phyloP scores from a whole-genome alignment of 2,113 vertebrate species.

The human region GRCh38 chr7:69589001-69589500 shows the following conservation, averaged over 20 bases:
- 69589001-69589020: slow-evolving; percentile 51
- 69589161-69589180: slow-evolving; percentile 25
- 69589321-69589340: slow-evolving; percentile 64
- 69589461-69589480: slow-evolving; percentile 67
- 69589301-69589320: slow-evolving; percentile 71
- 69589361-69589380: slow-evolving; percentile 78
- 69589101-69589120: slow-evolving; percentile 58
- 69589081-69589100: slow-evolving; percentile 48
- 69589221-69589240: slow-evolving; percentile 79
- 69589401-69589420: slow-evolving; percentile 75
- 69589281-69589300: slow-evolving; percentile 65
- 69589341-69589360: slow-evolving; percentile 65
- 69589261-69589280: slow-evolving; percentile 76
- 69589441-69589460: slow-evolving; percentile 64
- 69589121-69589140: slow-evolving; percentile 75
- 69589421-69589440: slow-evolving; percentile 76
- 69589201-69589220: slow-evolving; percentile 79
- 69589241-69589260: slow-evolving; percentile 80
- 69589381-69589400: slow-evolving; percentile 79
- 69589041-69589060: slow-evolving; percentile 29
- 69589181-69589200: slow-evolving; percentile 68
- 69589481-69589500: background rate
- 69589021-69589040: slow-evolving; percentile 67
- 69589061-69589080: slow-evolving; percentile 31
- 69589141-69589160: slow-evolving; percentile 64